A percentile compares a stretch with the other conserved stretches of the same genome.
Evolutionary conservation across 92 coral and sea anemone genomes (phyloP).

Genomic region (Ricordea florida): DNA sequence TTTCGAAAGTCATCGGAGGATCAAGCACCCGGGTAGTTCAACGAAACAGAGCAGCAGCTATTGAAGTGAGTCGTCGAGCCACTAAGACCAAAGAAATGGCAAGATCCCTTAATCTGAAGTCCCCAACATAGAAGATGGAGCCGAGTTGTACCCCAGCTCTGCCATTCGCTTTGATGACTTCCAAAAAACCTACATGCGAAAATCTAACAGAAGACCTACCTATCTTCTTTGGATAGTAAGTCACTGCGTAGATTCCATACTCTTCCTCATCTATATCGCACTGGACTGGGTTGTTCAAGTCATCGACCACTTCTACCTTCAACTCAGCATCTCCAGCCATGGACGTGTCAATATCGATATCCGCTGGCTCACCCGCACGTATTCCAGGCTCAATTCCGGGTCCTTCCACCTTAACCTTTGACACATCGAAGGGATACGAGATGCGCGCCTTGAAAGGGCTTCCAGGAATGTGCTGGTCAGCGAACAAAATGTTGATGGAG

Average conservation of each 20-base stretch:
- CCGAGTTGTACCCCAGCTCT: too few relatives aligned
- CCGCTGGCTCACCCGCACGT: slow-evolving; percentile 97
- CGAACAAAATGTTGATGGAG: slow-evolving; percentile 88
- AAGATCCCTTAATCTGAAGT: too few relatives aligned
- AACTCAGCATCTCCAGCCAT: slow-evolving; percentile 93
- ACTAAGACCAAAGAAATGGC: too few relatives aligned
- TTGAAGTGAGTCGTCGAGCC: too few relatives aligned
- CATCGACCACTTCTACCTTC: slow-evolving; percentile 89
- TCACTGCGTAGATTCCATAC: slow-evolving; percentile 83
- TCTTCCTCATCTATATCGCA: slow-evolving; percentile 93
- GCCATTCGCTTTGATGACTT: too few relatives aligned
- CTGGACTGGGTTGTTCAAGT: slow-evolving; percentile 87
- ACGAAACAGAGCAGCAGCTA: too few relatives aligned
- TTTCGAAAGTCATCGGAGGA: too few relatives aligned
- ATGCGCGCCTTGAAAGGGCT: slow-evolving; percentile 98
- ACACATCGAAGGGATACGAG: slow-evolving; percentile 90
- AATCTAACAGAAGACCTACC: too few relatives aligned
- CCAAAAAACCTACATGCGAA: too few relatives aligned
- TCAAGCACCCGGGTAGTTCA: too few relatives aligned
- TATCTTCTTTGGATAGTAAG: slow-evolving; percentile 90
- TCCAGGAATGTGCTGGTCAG: slow-evolving; percentile 97
- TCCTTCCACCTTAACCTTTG: slow-evolving; percentile 93
- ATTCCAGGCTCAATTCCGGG: slow-evolving; percentile 99
- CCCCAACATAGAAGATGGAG: too few relatives aligned
- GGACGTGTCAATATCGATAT: slow-evolving; percentile 92